Conservation (phyloP, 2,113 vertebrate genomes). For the Platysternon megacephalum region DNA sequence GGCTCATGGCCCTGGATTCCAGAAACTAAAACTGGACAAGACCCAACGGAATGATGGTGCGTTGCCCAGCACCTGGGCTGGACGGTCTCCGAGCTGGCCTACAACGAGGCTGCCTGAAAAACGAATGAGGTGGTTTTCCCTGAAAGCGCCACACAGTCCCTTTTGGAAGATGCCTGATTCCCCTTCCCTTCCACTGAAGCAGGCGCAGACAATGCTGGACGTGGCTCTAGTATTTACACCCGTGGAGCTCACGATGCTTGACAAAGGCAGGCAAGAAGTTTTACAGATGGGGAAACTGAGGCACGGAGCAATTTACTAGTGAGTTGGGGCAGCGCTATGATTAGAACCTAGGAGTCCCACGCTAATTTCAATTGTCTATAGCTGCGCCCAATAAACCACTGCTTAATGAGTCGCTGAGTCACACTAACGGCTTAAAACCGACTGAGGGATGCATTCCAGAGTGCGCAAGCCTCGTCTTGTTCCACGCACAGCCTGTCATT, state of each 20-base stretch:
- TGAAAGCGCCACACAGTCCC: not conserved
- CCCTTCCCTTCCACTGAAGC: not conserved
- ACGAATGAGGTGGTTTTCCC: not conserved
- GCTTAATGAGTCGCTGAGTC: not conserved
- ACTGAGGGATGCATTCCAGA: not conserved
- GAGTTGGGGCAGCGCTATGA: not conserved
- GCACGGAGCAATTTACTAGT: not conserved
- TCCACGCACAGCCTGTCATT: slow-evolving; percentile 21
- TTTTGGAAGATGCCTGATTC: not conserved
- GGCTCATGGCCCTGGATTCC: not conserved
- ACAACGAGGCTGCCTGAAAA: not conserved
- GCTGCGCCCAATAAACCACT: not conserved
- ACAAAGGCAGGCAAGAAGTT: not conserved
- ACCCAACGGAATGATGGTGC: not conserved
- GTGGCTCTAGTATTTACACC: not conserved
- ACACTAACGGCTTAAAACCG: not conserved
- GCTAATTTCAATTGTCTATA: not conserved
- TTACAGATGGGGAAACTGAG: not conserved
- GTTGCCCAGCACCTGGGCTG: not conserved
- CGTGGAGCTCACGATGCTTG: not conserved
- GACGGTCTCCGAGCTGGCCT: not conserved
- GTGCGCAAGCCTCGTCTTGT: not conserved
- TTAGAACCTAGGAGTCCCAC: not conserved
- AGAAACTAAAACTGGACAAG: not conserved
- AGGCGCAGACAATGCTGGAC: not conserved